These are phyloP conservation scores for Lichenostomus cassidix DNA, from an alignment of 2,113 vertebrate genomes.

Conservation along the genomic window DNA sequence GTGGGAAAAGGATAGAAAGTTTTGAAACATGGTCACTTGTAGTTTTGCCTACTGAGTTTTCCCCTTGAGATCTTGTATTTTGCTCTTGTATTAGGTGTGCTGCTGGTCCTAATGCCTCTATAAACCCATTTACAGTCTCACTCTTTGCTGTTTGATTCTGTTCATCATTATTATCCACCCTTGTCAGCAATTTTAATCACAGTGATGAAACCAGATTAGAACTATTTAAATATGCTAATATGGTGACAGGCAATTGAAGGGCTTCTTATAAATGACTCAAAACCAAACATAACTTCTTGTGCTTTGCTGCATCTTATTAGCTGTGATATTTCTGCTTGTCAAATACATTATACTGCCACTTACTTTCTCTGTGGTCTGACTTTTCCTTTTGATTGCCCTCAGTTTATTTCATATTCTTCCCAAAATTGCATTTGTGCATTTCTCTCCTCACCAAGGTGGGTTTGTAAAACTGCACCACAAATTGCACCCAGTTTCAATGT, in stretches of 20 bases:
- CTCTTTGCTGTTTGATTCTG: background rate
- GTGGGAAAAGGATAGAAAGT: background rate
- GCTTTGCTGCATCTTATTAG: background rate
- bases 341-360: background rate
- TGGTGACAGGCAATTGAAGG: conserved; percentile 24
- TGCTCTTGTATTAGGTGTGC: background rate
- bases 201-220: conserved; percentile 55
- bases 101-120: background rate
- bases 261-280: conserved; percentile 39
- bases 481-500: background rate
- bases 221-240: conserved; percentile 66
- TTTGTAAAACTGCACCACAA: background rate
- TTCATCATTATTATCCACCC: conserved; percentile 2
- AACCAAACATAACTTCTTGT: background rate
- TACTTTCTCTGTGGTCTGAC: background rate
- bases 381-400: background rate
- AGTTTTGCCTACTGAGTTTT: background rate
- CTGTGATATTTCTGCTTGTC: conserved; percentile 6
- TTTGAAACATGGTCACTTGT: background rate
- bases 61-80: background rate
- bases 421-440: background rate
- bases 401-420: background rate
- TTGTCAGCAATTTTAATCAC: conserved; percentile 63
- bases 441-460: background rate
- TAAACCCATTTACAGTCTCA: background rate